Base-by-base conservation (phyloP, 2,113 vertebrate species). In the Porphyrio hochstetteri region DNA sequence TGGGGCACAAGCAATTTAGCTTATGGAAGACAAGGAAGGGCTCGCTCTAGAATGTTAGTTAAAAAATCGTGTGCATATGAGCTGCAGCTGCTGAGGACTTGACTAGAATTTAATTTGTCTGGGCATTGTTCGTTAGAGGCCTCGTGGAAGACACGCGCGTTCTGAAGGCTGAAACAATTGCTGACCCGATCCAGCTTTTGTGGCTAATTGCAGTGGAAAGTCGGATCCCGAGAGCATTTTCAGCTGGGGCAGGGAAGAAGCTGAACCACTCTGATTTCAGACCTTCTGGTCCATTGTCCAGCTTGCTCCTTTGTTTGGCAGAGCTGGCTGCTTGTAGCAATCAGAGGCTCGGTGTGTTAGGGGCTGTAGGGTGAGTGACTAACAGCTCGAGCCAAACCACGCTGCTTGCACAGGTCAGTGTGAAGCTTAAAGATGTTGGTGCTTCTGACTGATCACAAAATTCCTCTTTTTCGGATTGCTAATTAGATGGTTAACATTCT, bases 351-450 rank as follows among this genome's bases (percentile, higher is more conserved):
- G 16, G 7, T 3, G 23, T 1, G 35, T 5, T 50, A 7, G 28
- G 77, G 86, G 15, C 10, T 29, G 15, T 0, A 0, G 61, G 71
- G n/a, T 21, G 75, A 61, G 53, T 0, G 7, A 18, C n/a, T 7
- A 0, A 1, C 38, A 3, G 38, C 40, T 18, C 42, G 4, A 5
- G 14, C 46, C 19, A 10, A 57, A 6, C 82, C 10, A 16, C 17
- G 4, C 13, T 2, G 40, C 60, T 70, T 27, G 21, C 16, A 2
- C 0, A 13, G 67, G 40, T 53, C 88, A 16, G 1, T 1, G 0
- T 2, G 21, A 11, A 38, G 80, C 27, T 28, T 3, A 4, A 16
- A 63, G 60, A 28, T 87, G 71, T 24, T n/a, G 7, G 29, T 0
- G 11, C 70, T 42, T 71, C 55, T 63, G 72, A 33, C 44, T 24